Base-by-base conservation (phyloP, 2,113 vertebrate genomes). In the Morone chrysops region DNA sequence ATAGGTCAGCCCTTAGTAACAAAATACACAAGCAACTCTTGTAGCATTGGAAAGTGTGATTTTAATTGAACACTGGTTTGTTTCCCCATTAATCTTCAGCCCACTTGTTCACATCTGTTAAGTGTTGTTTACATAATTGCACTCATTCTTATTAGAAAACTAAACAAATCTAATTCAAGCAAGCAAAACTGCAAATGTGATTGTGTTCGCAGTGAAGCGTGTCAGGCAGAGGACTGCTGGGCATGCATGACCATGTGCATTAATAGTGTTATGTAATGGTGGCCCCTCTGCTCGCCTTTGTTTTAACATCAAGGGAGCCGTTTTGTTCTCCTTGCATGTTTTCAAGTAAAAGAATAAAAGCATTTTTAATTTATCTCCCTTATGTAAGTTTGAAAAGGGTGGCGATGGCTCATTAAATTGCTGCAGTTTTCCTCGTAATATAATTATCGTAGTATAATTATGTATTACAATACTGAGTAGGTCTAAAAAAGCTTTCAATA, bases 231-330 rank as follows among this genome's bases (percentile, higher is more conserved):
- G 60, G 13, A 31, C 68, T 60, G 51, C 78, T 40, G 71, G 67
- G 65, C 74, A 66, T 85, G 73, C 48, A 62, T 75, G 76, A 6
- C 62, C 74, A 62, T 74, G 88, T 66, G 78, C 63, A 41, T 81
- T 87, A 84, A 65, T 51, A 60, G 48, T 45, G 68, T 94, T 93
- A 82, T 82, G 75, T 89, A 93, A 94, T 2, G 0, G 4, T 38
- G 78, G 67, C 68, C 66, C 65, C 73, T 77, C 38, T 50, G 67
- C 36, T 68, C 0, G 17, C 17, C 54, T 86, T 90, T 84, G 53
- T 83, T 74, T 81, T 68, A 40, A 70, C 45, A 47, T 82, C 53
- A 68, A 70, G 20, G 61, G 66, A 70, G 12, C 13, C 16, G n/a
- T 41, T 22, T 66, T 73, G 48, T 75, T 84, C 71, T 83, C 31